Evolutionary conservation across 2,797 vertebrate species (phyloP).

Genomic region (Rhodeus uyekii): DNA sequence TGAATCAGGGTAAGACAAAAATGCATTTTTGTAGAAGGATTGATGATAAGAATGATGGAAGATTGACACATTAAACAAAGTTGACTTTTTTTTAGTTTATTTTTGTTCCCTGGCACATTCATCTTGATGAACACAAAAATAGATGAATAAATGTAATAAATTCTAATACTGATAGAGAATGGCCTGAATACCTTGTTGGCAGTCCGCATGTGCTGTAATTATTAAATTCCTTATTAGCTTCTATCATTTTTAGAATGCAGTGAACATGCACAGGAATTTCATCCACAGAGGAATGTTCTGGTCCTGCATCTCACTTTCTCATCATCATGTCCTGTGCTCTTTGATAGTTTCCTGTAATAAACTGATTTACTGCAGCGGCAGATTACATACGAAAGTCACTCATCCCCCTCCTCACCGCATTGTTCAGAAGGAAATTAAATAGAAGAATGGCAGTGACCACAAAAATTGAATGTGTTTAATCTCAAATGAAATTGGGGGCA

Average conservation of each 20-base stretch:
- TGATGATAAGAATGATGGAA: neutral
- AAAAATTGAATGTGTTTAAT: slow-evolving; percentile 49
- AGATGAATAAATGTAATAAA: neutral
- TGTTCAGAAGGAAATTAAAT: slow-evolving; percentile 47
- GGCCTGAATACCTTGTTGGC: slow-evolving; percentile 15
- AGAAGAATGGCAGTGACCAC: slow-evolving; percentile 22
- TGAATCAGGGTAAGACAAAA: neutral
- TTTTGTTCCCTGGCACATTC: neutral
- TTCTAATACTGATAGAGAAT: neutral
- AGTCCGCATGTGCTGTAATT: slow-evolving; percentile 1
- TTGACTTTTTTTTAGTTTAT: neutral
- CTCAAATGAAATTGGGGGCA: slow-evolving; percentile 56
- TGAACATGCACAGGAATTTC: neutral
- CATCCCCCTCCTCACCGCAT: slow-evolving; percentile 15
- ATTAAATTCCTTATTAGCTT: neutral
- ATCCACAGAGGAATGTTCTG: neutral
- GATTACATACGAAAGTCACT: slow-evolving; percentile 32
- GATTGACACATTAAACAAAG: neutral
- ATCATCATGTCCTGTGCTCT: slow-evolving; percentile 11
- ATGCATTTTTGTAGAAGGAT: neutral
- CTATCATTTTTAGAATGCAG: neutral
- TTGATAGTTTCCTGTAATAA: slow-evolving; percentile 25
- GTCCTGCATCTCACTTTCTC: slow-evolving; percentile 18
- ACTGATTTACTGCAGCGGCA: slow-evolving; percentile 35
- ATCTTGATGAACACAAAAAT: neutral